Conservation (phyloP, 2,797 vertebrate species). For the Xenopus petersii region DNA sequence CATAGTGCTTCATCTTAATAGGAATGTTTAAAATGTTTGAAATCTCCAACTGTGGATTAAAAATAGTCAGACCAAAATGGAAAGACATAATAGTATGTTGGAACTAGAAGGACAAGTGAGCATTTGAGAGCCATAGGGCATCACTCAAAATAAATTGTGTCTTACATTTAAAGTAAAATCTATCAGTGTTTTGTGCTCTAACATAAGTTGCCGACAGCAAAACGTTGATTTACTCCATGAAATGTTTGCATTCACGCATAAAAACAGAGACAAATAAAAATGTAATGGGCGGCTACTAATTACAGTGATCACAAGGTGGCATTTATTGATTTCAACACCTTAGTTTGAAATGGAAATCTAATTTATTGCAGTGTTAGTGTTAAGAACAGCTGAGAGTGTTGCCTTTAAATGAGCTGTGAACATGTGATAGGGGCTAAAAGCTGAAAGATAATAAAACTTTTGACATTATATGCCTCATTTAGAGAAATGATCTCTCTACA, state of each 20-base stretch:
- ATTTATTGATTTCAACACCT: conserved; percentile 15
- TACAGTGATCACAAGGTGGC: not conserved
- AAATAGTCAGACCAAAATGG: conserved; percentile 22
- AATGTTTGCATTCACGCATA: conserved; percentile 11
- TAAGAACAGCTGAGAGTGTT: not conserved
- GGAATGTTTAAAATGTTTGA: conserved; percentile 4
- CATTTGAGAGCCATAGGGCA: conserved; percentile 15
- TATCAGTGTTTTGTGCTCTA: conserved; percentile 1
- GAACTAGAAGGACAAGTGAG: conserved; percentile 17
- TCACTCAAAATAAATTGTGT: conserved; percentile 19
- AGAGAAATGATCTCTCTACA: not conserved
- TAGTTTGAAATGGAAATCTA: conserved; percentile 1
- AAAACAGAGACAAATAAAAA: conserved; percentile 8
- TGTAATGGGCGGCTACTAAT: conserved; percentile 7
- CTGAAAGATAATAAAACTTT: not conserved
- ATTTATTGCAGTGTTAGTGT: conserved; percentile 12
- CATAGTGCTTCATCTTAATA: conserved; percentile 21
- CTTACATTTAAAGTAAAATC: not conserved
- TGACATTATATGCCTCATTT: not conserved
- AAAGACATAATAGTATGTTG: conserved; percentile 22
- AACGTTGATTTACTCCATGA: conserved; percentile 15
- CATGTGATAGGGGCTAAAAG: not conserved
- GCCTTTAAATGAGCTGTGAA: not conserved
- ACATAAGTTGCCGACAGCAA: conserved; percentile 8
- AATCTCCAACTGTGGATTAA: conserved; percentile 11